Evolutionary conservation across 2,113 vertebrate species (phyloP).

Genomic region (Cyanocitta stelleri): DNA sequence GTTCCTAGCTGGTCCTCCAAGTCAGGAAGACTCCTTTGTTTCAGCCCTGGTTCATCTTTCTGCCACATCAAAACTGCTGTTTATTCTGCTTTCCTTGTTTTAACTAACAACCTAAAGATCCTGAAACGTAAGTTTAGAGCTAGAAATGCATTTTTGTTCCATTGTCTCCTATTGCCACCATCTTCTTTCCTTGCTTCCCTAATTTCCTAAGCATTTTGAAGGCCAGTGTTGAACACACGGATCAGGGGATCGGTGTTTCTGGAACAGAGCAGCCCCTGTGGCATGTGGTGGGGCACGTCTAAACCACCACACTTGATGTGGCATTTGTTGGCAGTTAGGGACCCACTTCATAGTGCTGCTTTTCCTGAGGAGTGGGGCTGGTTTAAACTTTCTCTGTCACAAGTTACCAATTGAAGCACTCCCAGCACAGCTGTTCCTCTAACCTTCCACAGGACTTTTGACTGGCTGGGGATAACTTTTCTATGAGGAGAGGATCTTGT

Average conservation of each 20-base stretch:
- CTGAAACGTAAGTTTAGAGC: constrained; percentile 27
- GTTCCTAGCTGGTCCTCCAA: neutral
- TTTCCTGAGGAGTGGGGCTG: neutral
- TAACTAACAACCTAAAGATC: constrained; percentile 50
- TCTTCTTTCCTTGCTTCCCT: neutral
- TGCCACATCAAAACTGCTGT: neutral
- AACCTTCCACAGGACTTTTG: neutral
- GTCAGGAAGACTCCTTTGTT: neutral
- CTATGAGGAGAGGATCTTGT: constrained; percentile 2
- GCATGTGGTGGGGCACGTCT: neutral
- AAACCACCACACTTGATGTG: neutral
- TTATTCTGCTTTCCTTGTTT: constrained; percentile 39
- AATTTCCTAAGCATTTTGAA: neutral
- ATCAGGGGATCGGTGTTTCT: neutral
- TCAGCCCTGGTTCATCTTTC: neutral
- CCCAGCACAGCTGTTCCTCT: neutral
- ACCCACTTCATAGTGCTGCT: neutral
- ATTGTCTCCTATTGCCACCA: neutral
- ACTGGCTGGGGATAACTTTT: constrained; percentile 57
- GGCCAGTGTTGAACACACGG: neutral
- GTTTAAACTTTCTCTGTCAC: neutral
- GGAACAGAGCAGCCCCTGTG: neutral
- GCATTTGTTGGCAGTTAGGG: neutral
- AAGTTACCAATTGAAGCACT: neutral
- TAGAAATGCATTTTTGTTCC: constrained; percentile 8